A percentile compares a stretch with the other conserved stretches of the same genome.
Conservation (phyloP, 2,797 vertebrate species). For the Gobio occitaniae region DNA sequence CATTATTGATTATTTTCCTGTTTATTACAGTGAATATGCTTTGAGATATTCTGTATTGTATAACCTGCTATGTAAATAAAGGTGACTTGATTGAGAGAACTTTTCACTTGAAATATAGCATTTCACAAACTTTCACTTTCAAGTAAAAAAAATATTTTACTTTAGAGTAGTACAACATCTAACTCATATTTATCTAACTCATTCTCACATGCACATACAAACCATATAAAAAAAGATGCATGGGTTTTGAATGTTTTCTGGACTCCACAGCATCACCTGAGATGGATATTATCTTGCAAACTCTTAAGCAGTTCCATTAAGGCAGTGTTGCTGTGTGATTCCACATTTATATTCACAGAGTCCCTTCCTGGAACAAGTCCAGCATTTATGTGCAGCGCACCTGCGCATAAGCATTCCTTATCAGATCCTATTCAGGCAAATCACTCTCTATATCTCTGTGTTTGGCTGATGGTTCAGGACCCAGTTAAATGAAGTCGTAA, state of each 20-base stretch:
- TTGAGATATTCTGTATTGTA: too few relatives aligned
- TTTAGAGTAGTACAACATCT: background rate
- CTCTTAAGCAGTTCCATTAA: background rate
- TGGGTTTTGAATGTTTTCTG: background rate
- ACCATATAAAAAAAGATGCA: background rate
- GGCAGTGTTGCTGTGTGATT: background rate
- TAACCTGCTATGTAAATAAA: too few relatives aligned
- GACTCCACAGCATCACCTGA: background rate
- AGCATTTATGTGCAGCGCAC: background rate
- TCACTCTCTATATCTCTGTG: constrained; percentile 30
- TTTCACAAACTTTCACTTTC: background rate
- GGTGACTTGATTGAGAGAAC: too few relatives aligned
- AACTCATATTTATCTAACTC: background rate
- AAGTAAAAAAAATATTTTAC: background rate
- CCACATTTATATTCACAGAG: constrained; percentile 12
- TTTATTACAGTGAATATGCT: too few relatives aligned
- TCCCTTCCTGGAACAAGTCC: background rate
- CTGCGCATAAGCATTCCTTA: constrained; percentile 12
- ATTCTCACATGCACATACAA: background rate
- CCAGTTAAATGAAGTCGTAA: constrained; percentile 39
- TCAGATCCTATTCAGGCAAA: constrained; percentile 44
- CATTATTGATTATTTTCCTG: too few relatives aligned
- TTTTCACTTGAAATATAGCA: background rate
- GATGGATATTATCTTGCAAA: background rate
- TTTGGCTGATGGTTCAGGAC: constrained; percentile 31